Percentiles rank a stretch among this genome's conserved stretches.
Evolutionary conservation across 1,140 invertebrate genomes (phyloP).

Genomic region (Caenorhabditis remanei): DNA sequence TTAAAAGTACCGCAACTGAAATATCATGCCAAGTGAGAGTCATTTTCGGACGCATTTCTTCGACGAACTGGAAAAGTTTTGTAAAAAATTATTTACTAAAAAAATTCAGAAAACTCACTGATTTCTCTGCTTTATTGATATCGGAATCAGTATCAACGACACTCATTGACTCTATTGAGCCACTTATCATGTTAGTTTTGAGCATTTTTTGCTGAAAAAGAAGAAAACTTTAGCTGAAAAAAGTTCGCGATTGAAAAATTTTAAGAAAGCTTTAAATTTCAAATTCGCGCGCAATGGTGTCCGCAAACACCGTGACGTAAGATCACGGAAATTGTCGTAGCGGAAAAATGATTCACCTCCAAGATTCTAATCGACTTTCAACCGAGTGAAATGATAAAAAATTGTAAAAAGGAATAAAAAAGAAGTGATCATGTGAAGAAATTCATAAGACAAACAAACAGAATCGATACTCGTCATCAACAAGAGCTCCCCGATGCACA

Average conservation of each 20-base stretch:
- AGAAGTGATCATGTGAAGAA: constrained; percentile 20
- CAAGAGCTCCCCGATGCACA: not conserved
- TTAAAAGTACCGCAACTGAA: constrained; percentile 14
- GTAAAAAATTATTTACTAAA: not conserved
- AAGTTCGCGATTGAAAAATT: not conserved
- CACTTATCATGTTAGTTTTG: not conserved
- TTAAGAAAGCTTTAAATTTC: not conserved
- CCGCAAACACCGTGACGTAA: constrained; percentile 16
- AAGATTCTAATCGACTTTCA: not conserved
- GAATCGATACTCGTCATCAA: not conserved
- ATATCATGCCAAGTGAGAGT: constrained; percentile 23
- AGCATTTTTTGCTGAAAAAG: constrained; percentile 18
- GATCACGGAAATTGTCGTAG: not conserved
- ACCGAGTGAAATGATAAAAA: constrained; percentile 4
- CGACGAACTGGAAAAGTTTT: constrained; percentile 26
- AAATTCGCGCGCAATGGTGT: not conserved
- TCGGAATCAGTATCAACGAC: not conserved
- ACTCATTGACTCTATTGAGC: constrained; percentile 30
- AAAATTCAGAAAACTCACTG: constrained; percentile 16
- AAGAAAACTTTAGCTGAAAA: not conserved
- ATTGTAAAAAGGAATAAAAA: not conserved
- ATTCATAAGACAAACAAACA: constrained; percentile 38
- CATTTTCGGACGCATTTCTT: constrained; percentile 25
- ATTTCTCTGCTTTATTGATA: constrained; percentile 22
- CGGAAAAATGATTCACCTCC: not conserved